Evolutionary conservation across 2,797 vertebrate species (phyloP).

Genomic region (Sebastes hubbsi): DNA sequence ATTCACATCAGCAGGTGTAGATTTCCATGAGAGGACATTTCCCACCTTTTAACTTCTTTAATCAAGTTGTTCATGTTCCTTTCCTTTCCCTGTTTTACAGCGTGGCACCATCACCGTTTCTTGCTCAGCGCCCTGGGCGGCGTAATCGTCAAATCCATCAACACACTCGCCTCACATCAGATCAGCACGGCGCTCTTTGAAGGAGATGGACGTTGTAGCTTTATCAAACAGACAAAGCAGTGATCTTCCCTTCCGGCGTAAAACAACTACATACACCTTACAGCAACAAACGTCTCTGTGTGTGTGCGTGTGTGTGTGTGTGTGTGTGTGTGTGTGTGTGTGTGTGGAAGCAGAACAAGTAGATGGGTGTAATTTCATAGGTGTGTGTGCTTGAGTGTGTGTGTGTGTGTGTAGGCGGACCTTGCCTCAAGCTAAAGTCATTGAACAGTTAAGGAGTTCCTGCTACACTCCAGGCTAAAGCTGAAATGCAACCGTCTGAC

Average conservation of each 20-base stretch:
- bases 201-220: conserved; percentile 77
- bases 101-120: conserved; percentile 45
- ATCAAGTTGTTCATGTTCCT: conserved; percentile 59
- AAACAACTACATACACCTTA: conserved; percentile 79
- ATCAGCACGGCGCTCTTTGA: conserved; percentile 70
- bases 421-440: conserved; percentile 97
- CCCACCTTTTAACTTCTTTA: conserved; percentile 57
- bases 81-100: conserved; percentile 41
- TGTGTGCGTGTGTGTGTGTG: conserved; percentile 62
- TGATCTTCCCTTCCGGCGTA: conserved; percentile 79
- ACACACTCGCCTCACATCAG: conserved; percentile 69
- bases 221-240: conserved; percentile 82
- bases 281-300: conserved; percentile 73
- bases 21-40: conserved; percentile 18
- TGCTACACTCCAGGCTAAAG: conserved; percentile 93
- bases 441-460: conserved; percentile 97
- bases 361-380: conserved; percentile 76
- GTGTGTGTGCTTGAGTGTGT: conserved; percentile 52
- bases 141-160: conserved; percentile 75
- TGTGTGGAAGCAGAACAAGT: conserved; percentile 67
- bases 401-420: conserved; percentile 84
- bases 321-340: conserved; percentile 64
- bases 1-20: neutral
- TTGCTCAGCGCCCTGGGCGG: conserved; percentile 68
- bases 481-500: conserved; percentile 91